phyloP scores from a whole-genome alignment of 2,797 vertebrate species.

The Gallinago nigripennis region DNA sequence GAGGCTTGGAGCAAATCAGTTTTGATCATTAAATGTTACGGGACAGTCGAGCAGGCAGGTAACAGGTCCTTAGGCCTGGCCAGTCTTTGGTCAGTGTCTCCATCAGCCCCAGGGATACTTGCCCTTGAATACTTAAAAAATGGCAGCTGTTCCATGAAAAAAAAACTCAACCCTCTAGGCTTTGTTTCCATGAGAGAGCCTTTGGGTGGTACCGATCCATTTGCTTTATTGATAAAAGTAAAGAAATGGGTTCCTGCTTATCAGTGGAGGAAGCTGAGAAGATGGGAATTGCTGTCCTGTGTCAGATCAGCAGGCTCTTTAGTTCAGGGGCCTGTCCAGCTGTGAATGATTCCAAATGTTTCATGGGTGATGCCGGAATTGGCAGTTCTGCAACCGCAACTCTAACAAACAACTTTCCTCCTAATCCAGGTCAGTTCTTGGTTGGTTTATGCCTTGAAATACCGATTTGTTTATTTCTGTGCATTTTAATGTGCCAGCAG shows the following conservation, averaged over 20 bases:
- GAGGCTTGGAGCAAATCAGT: background rate
- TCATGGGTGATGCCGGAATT: background rate
- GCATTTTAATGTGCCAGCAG: background rate
- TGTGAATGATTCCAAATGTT: background rate
- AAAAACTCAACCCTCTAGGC: background rate
- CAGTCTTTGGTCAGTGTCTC: background rate
- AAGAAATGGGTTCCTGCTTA: background rate
- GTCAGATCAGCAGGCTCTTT: background rate
- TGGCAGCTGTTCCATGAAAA: background rate
- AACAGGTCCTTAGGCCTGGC: background rate
- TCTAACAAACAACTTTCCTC: background rate
- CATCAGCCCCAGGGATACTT: background rate
- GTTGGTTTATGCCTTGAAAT: background rate
- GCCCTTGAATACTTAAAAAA: background rate
- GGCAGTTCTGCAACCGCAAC: background rate
- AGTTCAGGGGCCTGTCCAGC: background rate
- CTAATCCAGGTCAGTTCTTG: background rate
- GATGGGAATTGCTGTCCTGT: background rate
- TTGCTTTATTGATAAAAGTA: background rate
- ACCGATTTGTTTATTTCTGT: background rate
- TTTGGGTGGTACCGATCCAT: background rate
- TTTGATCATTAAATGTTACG: fast-evolving
- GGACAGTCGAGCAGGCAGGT: background rate
- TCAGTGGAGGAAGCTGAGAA: background rate
- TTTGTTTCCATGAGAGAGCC: background rate